These are phyloP conservation scores for Sebastes fasciatus DNA, from an alignment of 2,113 vertebrate species.

Conservation along the genomic window DNA sequence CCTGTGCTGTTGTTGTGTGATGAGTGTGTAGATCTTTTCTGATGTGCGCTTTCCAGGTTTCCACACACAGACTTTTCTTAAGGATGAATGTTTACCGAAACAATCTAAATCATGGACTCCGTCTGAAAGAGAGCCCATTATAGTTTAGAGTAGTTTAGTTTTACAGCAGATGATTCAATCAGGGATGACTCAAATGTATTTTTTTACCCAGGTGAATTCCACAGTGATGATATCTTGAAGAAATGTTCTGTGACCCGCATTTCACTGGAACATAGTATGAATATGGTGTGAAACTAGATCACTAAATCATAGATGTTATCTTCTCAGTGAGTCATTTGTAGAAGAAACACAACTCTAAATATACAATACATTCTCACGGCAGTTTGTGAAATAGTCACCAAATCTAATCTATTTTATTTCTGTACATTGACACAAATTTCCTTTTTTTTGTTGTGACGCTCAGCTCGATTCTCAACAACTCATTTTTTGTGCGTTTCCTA, in stretches of 20 bases:
- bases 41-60: conserved; percentile 43
- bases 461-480: too few relatives aligned
- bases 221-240: conserved; percentile 40
- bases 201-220: conserved; percentile 52
- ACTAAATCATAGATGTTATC: background rate
- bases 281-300: conserved; percentile 11
- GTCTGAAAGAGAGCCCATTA: conserved; percentile 53
- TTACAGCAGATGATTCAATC: background rate
- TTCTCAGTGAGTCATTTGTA: background rate
- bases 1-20: conserved; percentile 10
- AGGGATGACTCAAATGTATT: background rate
- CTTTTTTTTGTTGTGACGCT: too few relatives aligned
- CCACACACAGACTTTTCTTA: conserved; percentile 63
- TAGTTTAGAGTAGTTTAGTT: background rate
- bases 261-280: conserved; percentile 15
- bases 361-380: too few relatives aligned
- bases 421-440: too few relatives aligned
- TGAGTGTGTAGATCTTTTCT: conserved; percentile 55
- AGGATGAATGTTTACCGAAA: conserved; percentile 29
- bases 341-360: background rate
- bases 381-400: too few relatives aligned
- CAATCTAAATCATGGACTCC: conserved; percentile 74
- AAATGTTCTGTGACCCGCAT: background rate
- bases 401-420: too few relatives aligned
- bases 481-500: too few relatives aligned